phyloP scores from a whole-genome alignment of 2,888 invertebrate species.

The Lochmaea crataegi region DNA sequence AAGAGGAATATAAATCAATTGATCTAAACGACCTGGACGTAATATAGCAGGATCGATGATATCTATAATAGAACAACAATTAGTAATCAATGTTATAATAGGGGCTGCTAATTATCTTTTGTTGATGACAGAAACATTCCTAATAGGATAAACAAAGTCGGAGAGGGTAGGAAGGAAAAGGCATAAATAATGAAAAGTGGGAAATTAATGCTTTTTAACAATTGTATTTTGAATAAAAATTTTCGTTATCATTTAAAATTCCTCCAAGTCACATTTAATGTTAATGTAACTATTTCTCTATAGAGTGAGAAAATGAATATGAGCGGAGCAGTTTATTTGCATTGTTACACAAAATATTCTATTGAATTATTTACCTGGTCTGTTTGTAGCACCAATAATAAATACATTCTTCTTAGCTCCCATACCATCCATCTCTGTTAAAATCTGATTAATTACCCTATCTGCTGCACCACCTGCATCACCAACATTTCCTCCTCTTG shows the following conservation, averaged over 20 bases:
- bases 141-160: too few species aligned
- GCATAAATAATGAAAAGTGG: too few species aligned
- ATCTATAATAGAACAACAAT: conserved; percentile 70
- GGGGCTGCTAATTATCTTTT: too few species aligned
- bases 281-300: too few species aligned
- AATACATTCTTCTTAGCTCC: conserved; percentile 99
- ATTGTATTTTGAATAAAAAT: too few species aligned
- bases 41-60: conserved; percentile 99
- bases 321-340: too few species aligned
- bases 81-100: background rate
- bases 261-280: too few species aligned
- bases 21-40: conserved; percentile 98
- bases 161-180: too few species aligned
- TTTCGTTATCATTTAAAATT: too few species aligned
- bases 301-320: too few species aligned
- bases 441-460: conserved; percentile 98
- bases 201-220: too few species aligned
- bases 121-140: too few species aligned
- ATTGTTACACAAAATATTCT: conserved; percentile 1
- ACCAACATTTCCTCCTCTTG: conserved; percentile 96
- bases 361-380: conserved; percentile 68
- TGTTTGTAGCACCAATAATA: conserved; percentile 96
- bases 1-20: conserved; percentile 99
- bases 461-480: conserved; percentile 99
- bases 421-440: conserved; percentile 99